Evolutionary conservation across 2,113 vertebrate species (phyloP).

Genomic region (Menidia beryllina): DNA sequence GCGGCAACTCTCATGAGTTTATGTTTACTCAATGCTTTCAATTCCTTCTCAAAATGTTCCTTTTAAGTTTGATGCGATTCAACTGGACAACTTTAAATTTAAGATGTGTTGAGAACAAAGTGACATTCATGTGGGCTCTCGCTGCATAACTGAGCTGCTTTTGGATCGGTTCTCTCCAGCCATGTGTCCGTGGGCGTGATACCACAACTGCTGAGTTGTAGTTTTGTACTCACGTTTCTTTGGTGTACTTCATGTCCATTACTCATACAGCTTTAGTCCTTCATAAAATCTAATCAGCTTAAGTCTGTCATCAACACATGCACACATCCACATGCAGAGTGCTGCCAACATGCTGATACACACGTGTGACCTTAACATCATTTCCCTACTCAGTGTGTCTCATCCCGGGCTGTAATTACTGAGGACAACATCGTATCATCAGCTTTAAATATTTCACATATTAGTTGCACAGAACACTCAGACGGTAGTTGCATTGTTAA

Average conservation of each 20-base stretch:
- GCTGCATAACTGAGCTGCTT: neutral
- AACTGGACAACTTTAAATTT: neutral
- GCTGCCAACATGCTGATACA: conserved; percentile 1
- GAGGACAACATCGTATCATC: neutral
- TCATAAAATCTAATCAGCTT: conserved; percentile 73
- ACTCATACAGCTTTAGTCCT: conserved; percentile 61
- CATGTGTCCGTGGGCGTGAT: conserved; percentile 63
- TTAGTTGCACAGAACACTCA: neutral
- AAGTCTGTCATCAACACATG: conserved; percentile 62
- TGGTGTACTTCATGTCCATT: conserved; percentile 57
- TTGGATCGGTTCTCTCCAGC: conserved; percentile 33
- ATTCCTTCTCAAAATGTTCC: no score
- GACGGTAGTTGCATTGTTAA: neutral
- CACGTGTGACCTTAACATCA: conserved; percentile 51
- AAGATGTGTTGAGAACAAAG: neutral
- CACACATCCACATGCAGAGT: conserved; percentile 29
- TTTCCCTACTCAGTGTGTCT: conserved; percentile 7
- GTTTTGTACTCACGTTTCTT: conserved; percentile 61
- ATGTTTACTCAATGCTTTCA: no score
- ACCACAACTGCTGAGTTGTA: conserved; percentile 77
- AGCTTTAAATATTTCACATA: neutral
- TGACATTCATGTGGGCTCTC: neutral
- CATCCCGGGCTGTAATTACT: conserved; percentile 13
- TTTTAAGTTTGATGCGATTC: neutral
- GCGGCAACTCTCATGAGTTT: no score